Evolutionary conservation across 2,113 vertebrate species (phyloP).

Genomic region (Gallinago paraguaiae): DNA sequence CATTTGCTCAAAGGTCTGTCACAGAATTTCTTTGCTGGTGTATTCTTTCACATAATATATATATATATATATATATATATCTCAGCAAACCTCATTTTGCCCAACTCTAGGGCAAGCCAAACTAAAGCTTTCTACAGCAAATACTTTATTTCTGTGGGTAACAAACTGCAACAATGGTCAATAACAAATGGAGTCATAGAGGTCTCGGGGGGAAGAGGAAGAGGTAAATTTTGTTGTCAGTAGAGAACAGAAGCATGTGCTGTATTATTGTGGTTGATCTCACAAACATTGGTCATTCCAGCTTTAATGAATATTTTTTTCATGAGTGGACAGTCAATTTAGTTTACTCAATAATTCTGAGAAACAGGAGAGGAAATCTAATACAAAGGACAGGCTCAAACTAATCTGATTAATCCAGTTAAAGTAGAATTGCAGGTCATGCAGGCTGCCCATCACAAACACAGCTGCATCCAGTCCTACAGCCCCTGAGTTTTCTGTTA

Average conservation of each 20-base stretch:
- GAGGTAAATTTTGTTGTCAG: neutral
- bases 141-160: neutral
- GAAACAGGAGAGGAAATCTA: neutral
- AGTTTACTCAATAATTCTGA: neutral
- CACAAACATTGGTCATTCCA: neutral
- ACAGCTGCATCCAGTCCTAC: neutral
- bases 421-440: neutral
- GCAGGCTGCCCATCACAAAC: neutral
- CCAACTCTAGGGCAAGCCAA: neutral
- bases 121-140: neutral
- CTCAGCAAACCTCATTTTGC: neutral
- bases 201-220: neutral
- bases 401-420: neutral
- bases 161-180: neutral
- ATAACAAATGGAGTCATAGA: neutral
- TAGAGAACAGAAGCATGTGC: neutral
- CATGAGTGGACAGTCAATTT: neutral
- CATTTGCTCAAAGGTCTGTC: neutral
- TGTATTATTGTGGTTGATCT: neutral
- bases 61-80: no score
- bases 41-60: neutral
- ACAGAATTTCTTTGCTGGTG: neutral
- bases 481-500: neutral
- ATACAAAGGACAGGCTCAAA: neutral
- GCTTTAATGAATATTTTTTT: neutral